Evolutionary conservation across 1,140 invertebrate species (phyloP), one percentile per base, ranked within the genome.

Genomic region (Hycleus cichorii): DNA sequence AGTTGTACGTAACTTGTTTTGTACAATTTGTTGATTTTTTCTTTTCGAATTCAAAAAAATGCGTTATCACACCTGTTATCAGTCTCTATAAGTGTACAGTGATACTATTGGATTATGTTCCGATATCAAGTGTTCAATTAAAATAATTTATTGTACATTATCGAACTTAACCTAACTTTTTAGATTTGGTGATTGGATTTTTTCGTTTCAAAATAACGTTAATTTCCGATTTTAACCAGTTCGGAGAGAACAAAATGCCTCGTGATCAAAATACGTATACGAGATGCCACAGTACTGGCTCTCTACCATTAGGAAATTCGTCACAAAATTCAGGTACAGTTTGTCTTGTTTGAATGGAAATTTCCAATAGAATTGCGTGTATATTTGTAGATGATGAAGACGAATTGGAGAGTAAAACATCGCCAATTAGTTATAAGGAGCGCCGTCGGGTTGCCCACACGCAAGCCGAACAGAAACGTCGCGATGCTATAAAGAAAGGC

Each of bases 401-500:
- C 68, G 89, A 89, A 71, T 74, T 76, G 27, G 79, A 80, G 60
- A 83, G 86, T 64, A 90, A 88, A 72, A 79, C 78, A 63, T 86
- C 87, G 32, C 83, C 89, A 6, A 74, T 93, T 57, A 93, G 87
- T 72, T 97, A 97, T 69, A 96, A 96, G 75, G 95, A 98, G 67
- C 77, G 94, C 26, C 79, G 95, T 39, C 80, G 95, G 59, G 93
- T 97, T 75, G 95, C 95, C 5, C 95, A 98, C 72, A 98, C 95
- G 0, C 92, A 95, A 72, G 95, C 95, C 3, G 95, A 98, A 75
- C 95, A 98, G 74, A 98, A 97, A 74, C 80, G 95, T 61, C 80
- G 95, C 71, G 94, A 98, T 83, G 94, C 93, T 2, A 97, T 98
- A 56, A 97, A 97, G 71, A 94, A 93, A 75, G 93, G 93, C 1